Conservation (phyloP, 2,888 invertebrate species). For the Chloroclysta siterata region DNA sequence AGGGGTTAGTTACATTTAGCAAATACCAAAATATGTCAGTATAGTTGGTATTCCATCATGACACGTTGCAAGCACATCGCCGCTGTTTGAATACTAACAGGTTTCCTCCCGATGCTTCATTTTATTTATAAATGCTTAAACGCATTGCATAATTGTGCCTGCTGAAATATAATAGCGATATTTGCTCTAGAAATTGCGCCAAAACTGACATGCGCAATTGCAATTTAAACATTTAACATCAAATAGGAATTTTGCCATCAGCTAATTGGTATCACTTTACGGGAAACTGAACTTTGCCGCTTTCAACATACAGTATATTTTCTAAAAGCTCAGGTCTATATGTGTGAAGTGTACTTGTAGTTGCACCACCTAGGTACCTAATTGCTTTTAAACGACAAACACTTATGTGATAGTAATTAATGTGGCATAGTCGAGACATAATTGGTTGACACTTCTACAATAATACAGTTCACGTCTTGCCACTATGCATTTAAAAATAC, state of each 20-base stretch:
- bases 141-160: background rate
- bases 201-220: slow-evolving; percentile 24
- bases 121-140: background rate
- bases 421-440: slow-evolving; percentile 55
- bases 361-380: slow-evolving; percentile 33
- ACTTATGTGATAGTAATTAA: slow-evolving; percentile 57
- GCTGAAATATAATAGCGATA: slow-evolving; percentile 19
- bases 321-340: background rate
- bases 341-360: slow-evolving; percentile 10
- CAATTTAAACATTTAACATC: slow-evolving; percentile 25
- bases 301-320: slow-evolving; percentile 13
- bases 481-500: background rate
- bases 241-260: slow-evolving; percentile 24
- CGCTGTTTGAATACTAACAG: too few relatives aligned
- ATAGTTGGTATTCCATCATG: too few relatives aligned
- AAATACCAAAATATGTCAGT: too few relatives aligned
- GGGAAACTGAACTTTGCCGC: slow-evolving; percentile 16
- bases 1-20: too few relatives aligned
- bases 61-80: too few relatives aligned
- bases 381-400: slow-evolving; percentile 54
- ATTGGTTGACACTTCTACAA: slow-evolving; percentile 51
- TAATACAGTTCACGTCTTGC: slow-evolving; percentile 1
- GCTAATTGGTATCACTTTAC: slow-evolving; percentile 27
- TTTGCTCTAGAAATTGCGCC: slow-evolving; percentile 17
- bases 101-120: too few relatives aligned